Percentiles rank a stretch among this genome's conserved stretches.
Evolutionary conservation across 2,888 invertebrate genomes (phyloP).

Genomic region (Calliopum simillimum): DNA sequence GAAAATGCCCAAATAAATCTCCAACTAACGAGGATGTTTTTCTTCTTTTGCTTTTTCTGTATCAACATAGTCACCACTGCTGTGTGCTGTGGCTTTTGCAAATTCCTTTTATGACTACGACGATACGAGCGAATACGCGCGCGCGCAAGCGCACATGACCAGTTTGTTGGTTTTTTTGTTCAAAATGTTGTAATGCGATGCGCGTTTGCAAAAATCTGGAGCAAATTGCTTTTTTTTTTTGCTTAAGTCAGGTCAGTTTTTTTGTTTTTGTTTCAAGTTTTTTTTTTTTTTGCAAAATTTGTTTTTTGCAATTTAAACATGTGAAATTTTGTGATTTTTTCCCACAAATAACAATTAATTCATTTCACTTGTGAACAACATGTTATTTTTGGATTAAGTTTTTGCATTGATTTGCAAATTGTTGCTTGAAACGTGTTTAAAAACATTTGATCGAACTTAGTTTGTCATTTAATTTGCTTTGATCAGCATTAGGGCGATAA

Average conservation of each 20-base stretch:
- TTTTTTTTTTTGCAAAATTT: background rate
- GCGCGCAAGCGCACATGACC: constrained; percentile 16
- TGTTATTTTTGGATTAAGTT: background rate
- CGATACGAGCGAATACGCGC: too few species aligned
- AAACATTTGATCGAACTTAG: too few species aligned
- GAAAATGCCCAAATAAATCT: too few species aligned
- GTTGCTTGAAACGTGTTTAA: constrained; percentile 7
- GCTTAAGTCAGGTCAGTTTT: too few species aligned
- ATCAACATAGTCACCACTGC: background rate
- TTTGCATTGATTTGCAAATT: constrained; percentile 3
- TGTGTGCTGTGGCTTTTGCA: constrained; percentile 1
- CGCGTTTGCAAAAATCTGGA: constrained; percentile 18
- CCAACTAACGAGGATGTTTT: too few species aligned
- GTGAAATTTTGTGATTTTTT: constrained; percentile 4
- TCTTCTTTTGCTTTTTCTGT: too few species aligned
- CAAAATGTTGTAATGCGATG: constrained; percentile 25
- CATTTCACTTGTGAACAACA: constrained; percentile 24
- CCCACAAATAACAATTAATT: constrained; percentile 17
- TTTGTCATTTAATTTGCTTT: too few species aligned
- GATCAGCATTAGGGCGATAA: too few species aligned
- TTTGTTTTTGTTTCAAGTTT: background rate
- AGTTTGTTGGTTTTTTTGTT: constrained; percentile 11
- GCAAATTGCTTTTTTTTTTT: constrained; percentile 1
- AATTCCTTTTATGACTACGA: constrained; percentile 17
- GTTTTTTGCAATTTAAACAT: constrained; percentile 5